Conservation (phyloP, 2,113 vertebrate species). For the western clawed frog (Xenopus tropicalis) region UCB_Xtro_10.0 CM004444.2:108926001-108926500, state of each 20-base stretch:
- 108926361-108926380: slow-evolving; percentile 32
- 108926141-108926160: no score
- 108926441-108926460: slow-evolving; percentile 14
- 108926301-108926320: background rate
- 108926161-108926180: background rate
- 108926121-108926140: background rate
- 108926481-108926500: slow-evolving; percentile 20
- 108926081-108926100: background rate
- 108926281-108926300: background rate
- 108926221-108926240: background rate
- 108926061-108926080: no score
- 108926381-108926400: slow-evolving; percentile 28
- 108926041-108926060: no score
- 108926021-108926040: no score
- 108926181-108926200: background rate
- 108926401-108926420: slow-evolving; percentile 34
- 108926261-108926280: background rate
- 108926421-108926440: slow-evolving; percentile 31
- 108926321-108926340: slow-evolving; percentile 17
- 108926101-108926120: background rate
- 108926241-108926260: slow-evolving; percentile 7
- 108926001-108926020: no score
- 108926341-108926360: slow-evolving; percentile 28
- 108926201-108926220: slow-evolving; percentile 8
- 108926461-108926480: slow-evolving; percentile 28